phyloP scores from a whole-genome alignment of 2,113 vertebrate species.

The Athene cunicularia region DNA sequence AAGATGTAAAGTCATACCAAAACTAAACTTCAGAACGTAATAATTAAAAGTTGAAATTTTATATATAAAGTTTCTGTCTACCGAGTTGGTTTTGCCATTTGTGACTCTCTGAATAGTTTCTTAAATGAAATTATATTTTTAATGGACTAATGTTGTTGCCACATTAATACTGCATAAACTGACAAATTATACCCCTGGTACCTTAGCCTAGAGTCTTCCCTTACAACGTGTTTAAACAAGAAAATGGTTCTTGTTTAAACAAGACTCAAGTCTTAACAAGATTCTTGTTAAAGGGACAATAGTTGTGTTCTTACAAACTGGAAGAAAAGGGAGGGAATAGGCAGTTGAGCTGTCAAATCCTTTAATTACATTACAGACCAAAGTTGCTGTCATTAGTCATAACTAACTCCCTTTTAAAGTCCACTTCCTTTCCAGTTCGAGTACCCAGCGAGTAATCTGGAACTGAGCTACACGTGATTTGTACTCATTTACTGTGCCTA shows the following conservation, averaged over 20 bases:
- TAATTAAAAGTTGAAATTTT: neutral
- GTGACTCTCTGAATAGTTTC: neutral
- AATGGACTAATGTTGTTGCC: slow-evolving; percentile 1
- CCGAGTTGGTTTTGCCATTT: neutral
- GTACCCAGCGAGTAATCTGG: neutral
- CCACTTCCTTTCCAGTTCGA: neutral
- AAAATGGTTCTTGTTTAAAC: neutral
- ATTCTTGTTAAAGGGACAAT: neutral
- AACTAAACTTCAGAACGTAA: neutral
- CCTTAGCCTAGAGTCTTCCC: neutral
- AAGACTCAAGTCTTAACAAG: too few relatives aligned
- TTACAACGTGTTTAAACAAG: neutral
- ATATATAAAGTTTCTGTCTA: neutral
- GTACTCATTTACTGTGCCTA: neutral
- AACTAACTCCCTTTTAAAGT: neutral
- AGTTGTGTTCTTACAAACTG: neutral
- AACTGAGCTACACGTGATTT: neutral
- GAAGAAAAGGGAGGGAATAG: neutral
- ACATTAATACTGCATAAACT: neutral
- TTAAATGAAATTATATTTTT: neutral
- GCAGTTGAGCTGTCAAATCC: slow-evolving; percentile 2
- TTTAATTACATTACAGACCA: neutral
- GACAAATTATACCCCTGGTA: neutral
- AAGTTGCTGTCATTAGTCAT: neutral
- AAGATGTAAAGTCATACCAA: neutral